Evolutionary conservation across 2,113 vertebrate species (phyloP).

Genomic region (Chinchilla lanigera): DNA sequence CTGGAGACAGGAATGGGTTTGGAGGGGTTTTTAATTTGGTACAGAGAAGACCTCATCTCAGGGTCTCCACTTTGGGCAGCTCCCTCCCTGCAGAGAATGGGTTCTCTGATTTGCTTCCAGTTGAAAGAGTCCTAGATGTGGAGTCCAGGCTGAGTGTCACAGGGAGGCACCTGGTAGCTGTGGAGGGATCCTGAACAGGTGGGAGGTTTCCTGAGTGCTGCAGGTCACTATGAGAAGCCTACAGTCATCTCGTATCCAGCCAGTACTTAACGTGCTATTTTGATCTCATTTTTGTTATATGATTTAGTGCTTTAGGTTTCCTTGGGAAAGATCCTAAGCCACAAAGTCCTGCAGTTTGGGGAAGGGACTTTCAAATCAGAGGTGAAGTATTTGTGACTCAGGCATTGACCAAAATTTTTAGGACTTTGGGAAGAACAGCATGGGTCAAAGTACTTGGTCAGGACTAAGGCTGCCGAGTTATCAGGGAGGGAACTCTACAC

Average conservation of each 20-base stretch:
- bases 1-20: background rate
- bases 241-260: background rate
- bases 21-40: background rate
- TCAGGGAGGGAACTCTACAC: background rate
- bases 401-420: background rate
- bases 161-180: background rate
- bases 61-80: background rate
- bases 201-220: background rate
- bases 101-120: background rate
- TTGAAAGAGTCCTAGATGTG: background rate
- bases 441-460: background rate
- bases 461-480: background rate
- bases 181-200: background rate
- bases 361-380: background rate
- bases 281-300: slow-evolving; percentile 17
- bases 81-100: background rate
- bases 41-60: background rate
- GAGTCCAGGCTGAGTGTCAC: background rate
- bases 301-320: background rate
- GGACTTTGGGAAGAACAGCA: background rate
- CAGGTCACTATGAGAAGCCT: background rate
- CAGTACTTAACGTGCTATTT: background rate
- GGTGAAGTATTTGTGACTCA: background rate
- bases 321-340: background rate
- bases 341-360: background rate